Percentiles rank a stretch among this genome's conserved stretches.
phyloP scores from a whole-genome alignment of 2,888 invertebrate genomes.

The Melanophora roralis region DNA sequence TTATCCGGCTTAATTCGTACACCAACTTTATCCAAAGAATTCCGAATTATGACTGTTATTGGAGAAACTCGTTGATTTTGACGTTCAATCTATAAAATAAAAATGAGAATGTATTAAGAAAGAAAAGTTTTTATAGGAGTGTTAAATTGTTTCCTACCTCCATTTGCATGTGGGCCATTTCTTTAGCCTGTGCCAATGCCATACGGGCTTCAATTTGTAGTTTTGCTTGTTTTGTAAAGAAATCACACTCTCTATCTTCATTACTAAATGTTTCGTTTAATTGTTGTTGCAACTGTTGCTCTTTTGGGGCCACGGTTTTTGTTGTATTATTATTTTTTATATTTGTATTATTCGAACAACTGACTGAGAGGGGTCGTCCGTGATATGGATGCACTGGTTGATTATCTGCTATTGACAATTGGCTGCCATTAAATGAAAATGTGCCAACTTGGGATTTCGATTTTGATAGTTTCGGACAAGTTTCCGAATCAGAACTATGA shows the following conservation, averaged over 20 bases:
- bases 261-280: slow-evolving; percentile 78
- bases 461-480: slow-evolving; percentile 72
- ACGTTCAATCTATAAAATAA: slow-evolving; percentile 79
- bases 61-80: slow-evolving; percentile 86
- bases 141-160: slow-evolving; percentile 79
- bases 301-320: slow-evolving; percentile 59
- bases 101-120: neutral
- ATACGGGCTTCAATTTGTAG: slow-evolving; percentile 91
- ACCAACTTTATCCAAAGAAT: slow-evolving; percentile 88
- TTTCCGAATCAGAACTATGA: slow-evolving; percentile 85
- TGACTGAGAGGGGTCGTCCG: slow-evolving; percentile 69
- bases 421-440: slow-evolving; percentile 18
- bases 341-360: slow-evolving; percentile 64
- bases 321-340: slow-evolving; percentile 50
- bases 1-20: slow-evolving; percentile 90
- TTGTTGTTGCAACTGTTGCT: slow-evolving; percentile 57
- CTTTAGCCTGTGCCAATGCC: slow-evolving; percentile 92
- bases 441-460: slow-evolving; percentile 63
- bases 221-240: slow-evolving; percentile 88
- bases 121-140: neutral
- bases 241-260: slow-evolving; percentile 84
- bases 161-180: slow-evolving; percentile 95
- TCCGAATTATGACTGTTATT: slow-evolving; percentile 90
- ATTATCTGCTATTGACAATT: slow-evolving; percentile 45
- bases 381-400: slow-evolving; percentile 68